These are phyloP conservation scores for Dipus sagitta DNA, from an alignment of 2,797 vertebrate genomes.

Conservation along the genomic window DNA sequence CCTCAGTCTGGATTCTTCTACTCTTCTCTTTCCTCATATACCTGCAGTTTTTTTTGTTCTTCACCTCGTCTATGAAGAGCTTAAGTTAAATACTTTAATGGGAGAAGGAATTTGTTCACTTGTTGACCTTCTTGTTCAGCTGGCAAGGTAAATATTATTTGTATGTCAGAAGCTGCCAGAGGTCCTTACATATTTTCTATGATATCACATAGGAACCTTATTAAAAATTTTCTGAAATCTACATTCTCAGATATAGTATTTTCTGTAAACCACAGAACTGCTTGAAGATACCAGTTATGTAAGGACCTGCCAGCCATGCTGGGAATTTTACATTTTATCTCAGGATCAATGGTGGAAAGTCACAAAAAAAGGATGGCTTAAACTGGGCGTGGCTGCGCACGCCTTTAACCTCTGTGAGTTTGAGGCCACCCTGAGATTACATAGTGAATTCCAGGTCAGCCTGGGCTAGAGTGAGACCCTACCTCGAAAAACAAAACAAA, in stretches of 20 bases:
- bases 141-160: slow-evolving; percentile 92
- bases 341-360: slow-evolving; percentile 15
- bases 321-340: neutral
- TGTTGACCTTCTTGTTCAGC: slow-evolving; percentile 94
- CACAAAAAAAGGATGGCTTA: neutral
- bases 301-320: neutral
- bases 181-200: neutral
- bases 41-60: slow-evolving; percentile 97
- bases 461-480: too few species aligned
- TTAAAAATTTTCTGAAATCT: slow-evolving; percentile 41
- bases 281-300: neutral
- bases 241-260: neutral
- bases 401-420: too few species aligned
- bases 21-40: slow-evolving; percentile 95
- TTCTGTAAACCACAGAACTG: neutral
- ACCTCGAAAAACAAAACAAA: too few species aligned
- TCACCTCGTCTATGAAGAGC: slow-evolving; percentile 97
- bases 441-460: too few species aligned
- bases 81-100: slow-evolving; percentile 96
- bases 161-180: neutral
- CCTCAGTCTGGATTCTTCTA: slow-evolving; percentile 93
- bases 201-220: neutral
- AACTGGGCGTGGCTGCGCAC: too few species aligned
- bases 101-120: slow-evolving; percentile 93
- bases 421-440: too few species aligned